Percentiles rank a stretch among this genome's conserved stretches.
phyloP scores from a whole-genome alignment of 2,797 vertebrate species.

The Tenualosa thibaudeaui region DNA sequence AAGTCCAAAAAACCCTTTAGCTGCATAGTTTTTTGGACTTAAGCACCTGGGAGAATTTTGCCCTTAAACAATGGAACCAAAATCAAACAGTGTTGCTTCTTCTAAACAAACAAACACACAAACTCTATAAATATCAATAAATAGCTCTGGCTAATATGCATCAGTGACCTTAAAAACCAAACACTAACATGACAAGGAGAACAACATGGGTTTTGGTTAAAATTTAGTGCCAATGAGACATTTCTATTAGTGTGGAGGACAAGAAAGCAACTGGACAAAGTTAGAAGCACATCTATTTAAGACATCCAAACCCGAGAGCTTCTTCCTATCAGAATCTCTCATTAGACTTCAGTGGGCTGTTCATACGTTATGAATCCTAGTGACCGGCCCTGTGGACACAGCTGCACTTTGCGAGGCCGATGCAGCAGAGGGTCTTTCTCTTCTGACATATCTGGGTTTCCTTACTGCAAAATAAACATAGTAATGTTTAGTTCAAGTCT shows the following conservation, averaged over 20 bases:
- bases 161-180: constrained; percentile 55
- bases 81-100: constrained; percentile 27
- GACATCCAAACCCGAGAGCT: background rate
- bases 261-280: background rate
- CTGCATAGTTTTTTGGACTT: too few species aligned
- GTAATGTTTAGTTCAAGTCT: background rate
- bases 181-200: constrained; percentile 30
- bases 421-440: constrained; percentile 78
- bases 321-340: background rate
- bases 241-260: background rate
- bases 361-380: constrained; percentile 83
- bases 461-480: background rate
- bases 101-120: constrained; percentile 1
- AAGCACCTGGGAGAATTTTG: too few species aligned
- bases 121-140: constrained; percentile 46
- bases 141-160: constrained; percentile 51
- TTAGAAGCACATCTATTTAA: background rate
- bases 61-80: constrained; percentile 26
- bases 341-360: background rate
- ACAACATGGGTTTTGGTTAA: constrained; percentile 1
- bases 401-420: constrained; percentile 61
- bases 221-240: background rate
- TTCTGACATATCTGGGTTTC: constrained; percentile 81
- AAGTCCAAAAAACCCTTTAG: too few species aligned
- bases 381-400: constrained; percentile 70